Conservation (phyloP, 2,888 invertebrate species). For the Plebejus argus region DNA sequence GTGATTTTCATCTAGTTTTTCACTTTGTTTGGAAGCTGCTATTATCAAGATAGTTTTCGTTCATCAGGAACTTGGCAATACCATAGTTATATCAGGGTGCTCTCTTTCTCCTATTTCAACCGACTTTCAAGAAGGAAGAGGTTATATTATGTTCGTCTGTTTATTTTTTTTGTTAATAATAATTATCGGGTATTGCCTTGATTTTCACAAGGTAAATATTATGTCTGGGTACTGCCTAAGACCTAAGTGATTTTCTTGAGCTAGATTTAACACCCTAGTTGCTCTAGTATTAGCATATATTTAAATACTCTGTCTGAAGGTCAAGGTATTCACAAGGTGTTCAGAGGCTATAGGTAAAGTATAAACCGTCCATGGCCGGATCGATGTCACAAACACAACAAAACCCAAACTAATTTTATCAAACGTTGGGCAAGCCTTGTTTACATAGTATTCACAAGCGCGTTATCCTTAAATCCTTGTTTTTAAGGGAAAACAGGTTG, state of each 20-base stretch:
- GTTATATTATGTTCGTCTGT: no score
- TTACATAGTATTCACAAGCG: background rate
- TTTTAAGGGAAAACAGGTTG: background rate
- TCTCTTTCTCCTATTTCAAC: no score
- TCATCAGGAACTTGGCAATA: no score
- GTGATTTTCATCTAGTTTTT: no score
- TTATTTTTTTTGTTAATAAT: no score
- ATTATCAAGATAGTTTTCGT: no score
- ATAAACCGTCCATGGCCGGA: constrained; percentile 3
- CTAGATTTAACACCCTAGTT: background rate
- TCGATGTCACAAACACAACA: background rate
- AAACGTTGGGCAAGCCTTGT: background rate
- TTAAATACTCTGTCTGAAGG: background rate
- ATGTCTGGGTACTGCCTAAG: background rate
- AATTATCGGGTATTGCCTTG: background rate
- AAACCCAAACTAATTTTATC: background rate
- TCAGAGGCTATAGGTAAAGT: background rate
- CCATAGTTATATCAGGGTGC: no score
- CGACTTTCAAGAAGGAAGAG: no score
- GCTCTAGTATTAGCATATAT: constrained; percentile 20
- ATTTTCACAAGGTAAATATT: background rate
- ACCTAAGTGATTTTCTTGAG: background rate
- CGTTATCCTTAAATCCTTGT: background rate
- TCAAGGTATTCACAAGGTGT: constrained; percentile 6
- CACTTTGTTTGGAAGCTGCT: no score